Evolutionary conservation across 2,888 invertebrate species (phyloP).

Genomic region (Hydrotaea cyrtoneurina): DNA sequence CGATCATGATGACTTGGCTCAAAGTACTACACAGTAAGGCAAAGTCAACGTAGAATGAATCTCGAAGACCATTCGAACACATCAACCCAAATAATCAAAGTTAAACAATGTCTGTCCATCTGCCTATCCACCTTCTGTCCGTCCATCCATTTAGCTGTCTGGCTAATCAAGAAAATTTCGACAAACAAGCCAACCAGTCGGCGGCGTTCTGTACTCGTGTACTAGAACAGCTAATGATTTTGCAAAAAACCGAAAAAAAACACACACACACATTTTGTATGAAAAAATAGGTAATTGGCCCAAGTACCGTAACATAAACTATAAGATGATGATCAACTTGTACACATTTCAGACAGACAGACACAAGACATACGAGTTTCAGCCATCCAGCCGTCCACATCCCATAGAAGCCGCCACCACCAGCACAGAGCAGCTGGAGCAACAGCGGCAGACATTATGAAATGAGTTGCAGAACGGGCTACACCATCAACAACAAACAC

Average conservation of each 20-base stretch:
- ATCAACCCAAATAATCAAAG: slow-evolving; percentile 66
- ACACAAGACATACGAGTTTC: slow-evolving; percentile 26
- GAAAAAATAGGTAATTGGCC: slow-evolving; percentile 74
- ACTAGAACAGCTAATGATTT: slow-evolving; percentile 64
- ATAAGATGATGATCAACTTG: slow-evolving; percentile 43
- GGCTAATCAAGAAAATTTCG: slow-evolving; percentile 15
- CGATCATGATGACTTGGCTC: slow-evolving; percentile 1
- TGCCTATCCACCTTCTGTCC: neutral
- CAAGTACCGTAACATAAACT: slow-evolving; percentile 70
- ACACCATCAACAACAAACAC: neutral
- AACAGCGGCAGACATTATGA: slow-evolving; percentile 49
- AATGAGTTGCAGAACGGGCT: slow-evolving; percentile 24
- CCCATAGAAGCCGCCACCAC: neutral
- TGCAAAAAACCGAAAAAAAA: slow-evolving; percentile 45
- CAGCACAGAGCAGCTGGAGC: neutral
- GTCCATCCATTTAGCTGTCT: neutral
- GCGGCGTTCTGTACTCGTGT: slow-evolving; percentile 32
- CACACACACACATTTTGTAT: slow-evolving; percentile 37
- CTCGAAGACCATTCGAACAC: slow-evolving; percentile 14
- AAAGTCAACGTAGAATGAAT: neutral
- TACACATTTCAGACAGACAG: neutral
- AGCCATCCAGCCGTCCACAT: slow-evolving; percentile 34
- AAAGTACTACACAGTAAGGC: neutral
- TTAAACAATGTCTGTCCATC: slow-evolving; percentile 27
- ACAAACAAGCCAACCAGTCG: slow-evolving; percentile 29